Evolutionary conservation across 2,113 vertebrate genomes (phyloP), one percentile per base, ranked within the genome.

Genomic region (Natator depressus): DNA sequence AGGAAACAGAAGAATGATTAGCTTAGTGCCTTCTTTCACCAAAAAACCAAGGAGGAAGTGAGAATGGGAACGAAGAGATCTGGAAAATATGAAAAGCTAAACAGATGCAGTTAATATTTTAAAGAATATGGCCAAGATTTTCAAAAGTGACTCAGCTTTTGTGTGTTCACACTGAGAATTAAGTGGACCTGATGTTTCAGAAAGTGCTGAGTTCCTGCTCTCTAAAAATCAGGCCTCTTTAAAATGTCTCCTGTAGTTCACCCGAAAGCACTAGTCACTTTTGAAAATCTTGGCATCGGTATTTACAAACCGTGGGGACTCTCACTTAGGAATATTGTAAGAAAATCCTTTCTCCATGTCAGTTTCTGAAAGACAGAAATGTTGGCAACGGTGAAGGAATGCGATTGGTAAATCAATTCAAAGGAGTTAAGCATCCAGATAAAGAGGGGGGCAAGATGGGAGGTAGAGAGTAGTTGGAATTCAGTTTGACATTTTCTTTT

Each of bases 401-500:
- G 19, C 31, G 49, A 27, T 76, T 86, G 91, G 90, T 80, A 88
- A 95, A 91, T 75, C 86, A 84, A 82, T 85, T 78, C 62, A 8
- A 27, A 84, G 47, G 35, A 42, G 79, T 92, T 95, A 87, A 94
- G 79, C 16, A 88, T 2, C 19, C 7, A 89, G 1, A 86, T 75
- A 65, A 88, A 93, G 72, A 92, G 13, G 5, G 75, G 88, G 51
- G 25, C 24, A 78, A 93, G 82, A n/a, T 89, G 76, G 24, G 49
- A 93, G 85, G 92, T 87, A 89, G 65, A 83, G 94, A 91, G 82
- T 54, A 94, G n/a, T 93, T 96, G 62, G 42, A 69, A 94, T 89
- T 94, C 54, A 79, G 53, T 93, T 75, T 83, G 94, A 89, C 50
- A 1, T 96, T 91, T 95, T 94, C 87, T 91, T 91, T 95, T 94